Evolutionary conservation across 2,113 vertebrate genomes (phyloP), one percentile per base, ranked within the genome.

Genomic region (Henicopernis longicauda): DNA sequence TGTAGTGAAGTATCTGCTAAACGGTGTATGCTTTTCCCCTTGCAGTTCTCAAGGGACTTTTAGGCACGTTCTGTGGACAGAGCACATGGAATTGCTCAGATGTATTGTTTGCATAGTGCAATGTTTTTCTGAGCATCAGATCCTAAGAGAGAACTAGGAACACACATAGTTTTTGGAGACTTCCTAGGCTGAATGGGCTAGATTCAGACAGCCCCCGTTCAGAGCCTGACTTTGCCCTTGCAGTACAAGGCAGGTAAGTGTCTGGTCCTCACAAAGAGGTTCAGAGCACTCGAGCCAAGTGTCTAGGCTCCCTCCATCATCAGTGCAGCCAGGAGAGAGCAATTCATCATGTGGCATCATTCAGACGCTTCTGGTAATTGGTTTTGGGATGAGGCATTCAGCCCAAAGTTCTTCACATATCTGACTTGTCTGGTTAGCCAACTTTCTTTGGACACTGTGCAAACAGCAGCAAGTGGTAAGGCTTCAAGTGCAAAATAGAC

Each of bases 1-100:
- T 47, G 70, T 89, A 80, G 91, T 94, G 87, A 91, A 91, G 73
- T 90, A 47, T 91, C 83, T 93, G 73, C 83, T 95, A 93, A 89
- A 82, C 2, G 25, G 82, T 89, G 76, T 90, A 38, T 73, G 80
- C 67, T 88, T 94, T 95, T 66, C 58, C 59, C 78, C 71, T 63
- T 55, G 61, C 22, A 25, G 54, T 58, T 95, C 94, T 91, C 94
- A 47, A 84, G 94, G 67, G 89, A 88, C 73, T 78, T 61, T 52
- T 6, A 90, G 62, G 84, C 93, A 93, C 26, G 50, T 96, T 96
- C 89, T 90, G 63, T 82, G 78, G 58, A 71, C 42, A 94, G 45
- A 94, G 29, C 81, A 87, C 82, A 85, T 80, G 74, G 82, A 95
- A 86, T 85, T 89, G 78, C 74, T 95, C 82, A 89, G 45, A 93